These are phyloP conservation scores for Cerceris ruficornis DNA, from an alignment of 2,888 invertebrate species.

Conservation along the genomic window DNA sequence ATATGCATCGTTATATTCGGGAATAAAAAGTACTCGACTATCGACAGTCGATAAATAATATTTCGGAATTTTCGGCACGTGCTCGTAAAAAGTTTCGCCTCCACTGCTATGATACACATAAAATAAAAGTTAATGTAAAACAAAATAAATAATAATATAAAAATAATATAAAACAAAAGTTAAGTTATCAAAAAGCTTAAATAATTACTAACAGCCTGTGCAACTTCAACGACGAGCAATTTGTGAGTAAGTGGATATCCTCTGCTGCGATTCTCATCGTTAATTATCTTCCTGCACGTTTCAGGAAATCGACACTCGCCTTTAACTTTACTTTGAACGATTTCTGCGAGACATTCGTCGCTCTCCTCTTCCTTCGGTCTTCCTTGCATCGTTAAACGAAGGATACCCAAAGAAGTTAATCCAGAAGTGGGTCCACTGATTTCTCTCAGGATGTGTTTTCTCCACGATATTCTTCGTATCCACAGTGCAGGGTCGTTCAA, in stretches of 20 bases:
- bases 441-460: constrained; percentile 24
- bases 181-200: background rate
- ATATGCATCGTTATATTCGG: too few relatives aligned
- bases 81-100: too few relatives aligned
- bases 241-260: constrained; percentile 81
- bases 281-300: constrained; percentile 63
- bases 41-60: too few relatives aligned
- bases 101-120: too few relatives aligned
- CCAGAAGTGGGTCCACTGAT: constrained; percentile 5
- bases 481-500: constrained; percentile 69
- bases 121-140: too few relatives aligned
- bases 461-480: constrained; percentile 68
- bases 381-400: constrained; percentile 64
- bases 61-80: too few relatives aligned
- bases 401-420: constrained; percentile 29
- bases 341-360: constrained; percentile 67
- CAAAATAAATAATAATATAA: background rate
- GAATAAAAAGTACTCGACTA: too few relatives aligned
- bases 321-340: constrained; percentile 44
- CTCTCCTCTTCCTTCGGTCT: constrained; percentile 70
- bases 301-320: constrained; percentile 59
- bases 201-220: constrained; percentile 67
- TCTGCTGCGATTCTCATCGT: constrained; percentile 66
- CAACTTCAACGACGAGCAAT: constrained; percentile 77
- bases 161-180: background rate